Evolutionary conservation across 2,888 invertebrate species (phyloP), one percentile per base, ranked within the genome.

Genomic region (Neoitamus cyanurus): DNA sequence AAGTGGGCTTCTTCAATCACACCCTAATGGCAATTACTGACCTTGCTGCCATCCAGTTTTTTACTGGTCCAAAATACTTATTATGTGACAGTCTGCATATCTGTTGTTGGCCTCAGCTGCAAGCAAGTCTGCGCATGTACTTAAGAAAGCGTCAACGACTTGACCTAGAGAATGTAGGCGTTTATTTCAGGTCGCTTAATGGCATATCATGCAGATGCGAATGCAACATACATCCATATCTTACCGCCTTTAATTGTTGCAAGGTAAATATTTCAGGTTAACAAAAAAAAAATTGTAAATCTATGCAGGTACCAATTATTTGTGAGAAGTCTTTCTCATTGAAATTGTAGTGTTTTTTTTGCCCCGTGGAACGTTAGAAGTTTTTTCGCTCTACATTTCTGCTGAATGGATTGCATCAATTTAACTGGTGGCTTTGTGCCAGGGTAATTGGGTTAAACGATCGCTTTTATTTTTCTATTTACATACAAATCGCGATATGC

Each of bases 161-260:
- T 42, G 75, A 75, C 75, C 75, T 75, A 75, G 42, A 75, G 75
- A 75, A 75, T 20, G 75, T 75, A 37, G 75, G 75, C 75, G 75
- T 75, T 75, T 70, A n/a, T 70, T 31, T 31, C 70, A 13, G 70
- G 13, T 13, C 70, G 11, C 4, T 70, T 30, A 31, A 70, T 70
- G 70, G 70, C 30, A 70, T 70, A 30, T 28, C 15, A 20, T 20
- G 25, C 58, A 58, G 58, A 58, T 58, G 58, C 58, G 58, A 58
- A 58, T 25, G 58, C 58, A 58, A 58, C 58, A 58, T 48, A 48
- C 20, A 48, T 20, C 48, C 20, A 20, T 48, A 20, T 48, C 0
- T 2, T 58, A 58, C 58, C 20, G 9, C 58, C 9, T 58, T 58
- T 25, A 3, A 58, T 58, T 7, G 15, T 58, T 25, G 58, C 58